Percentiles rank a stretch among this genome's conserved stretches.
Evolutionary conservation across 2,797 vertebrate species (phyloP).

Genomic region (Darevskia nairensis): DNA sequence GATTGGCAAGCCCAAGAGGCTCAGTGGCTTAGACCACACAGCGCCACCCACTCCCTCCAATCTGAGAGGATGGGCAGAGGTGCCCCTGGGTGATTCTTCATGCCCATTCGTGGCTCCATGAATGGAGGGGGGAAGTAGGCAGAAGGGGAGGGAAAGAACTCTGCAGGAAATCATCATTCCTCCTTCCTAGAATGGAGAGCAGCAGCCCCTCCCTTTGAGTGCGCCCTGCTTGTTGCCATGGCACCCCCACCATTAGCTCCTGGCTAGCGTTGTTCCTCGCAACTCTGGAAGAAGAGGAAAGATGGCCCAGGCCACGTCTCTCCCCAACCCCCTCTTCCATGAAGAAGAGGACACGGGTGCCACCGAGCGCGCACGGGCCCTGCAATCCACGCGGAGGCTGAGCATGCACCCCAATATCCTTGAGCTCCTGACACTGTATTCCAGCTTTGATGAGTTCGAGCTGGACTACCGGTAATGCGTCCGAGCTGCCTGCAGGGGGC

Average conservation of each 20-base stretch:
- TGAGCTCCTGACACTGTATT: constrained; percentile 28
- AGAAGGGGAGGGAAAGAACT: background rate
- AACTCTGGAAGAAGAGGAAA: background rate
- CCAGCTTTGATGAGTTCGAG: background rate
- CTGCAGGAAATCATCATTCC: background rate
- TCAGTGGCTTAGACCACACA: too few relatives aligned
- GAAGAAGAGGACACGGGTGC: background rate
- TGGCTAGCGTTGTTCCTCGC: background rate
- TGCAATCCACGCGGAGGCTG: background rate
- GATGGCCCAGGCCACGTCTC: background rate
- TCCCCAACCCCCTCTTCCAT: too few relatives aligned
- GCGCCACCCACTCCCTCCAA: too few relatives aligned
- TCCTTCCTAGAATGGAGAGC: background rate
- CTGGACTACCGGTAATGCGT: background rate
- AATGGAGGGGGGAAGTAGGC: background rate
- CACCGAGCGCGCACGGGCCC: background rate
- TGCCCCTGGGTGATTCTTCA: background rate
- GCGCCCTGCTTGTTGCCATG: constrained; percentile 30
- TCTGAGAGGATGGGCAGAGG: background rate
- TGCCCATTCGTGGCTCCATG: background rate
- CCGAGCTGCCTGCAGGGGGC: background rate
- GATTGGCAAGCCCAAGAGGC: too few relatives aligned
- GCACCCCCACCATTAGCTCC: constrained; percentile 5
- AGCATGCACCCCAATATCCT: background rate
- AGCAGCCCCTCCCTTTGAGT: background rate